Conservation (phyloP, 2,113 vertebrate genomes). For the Microcebus lehilahytsara region DNA sequence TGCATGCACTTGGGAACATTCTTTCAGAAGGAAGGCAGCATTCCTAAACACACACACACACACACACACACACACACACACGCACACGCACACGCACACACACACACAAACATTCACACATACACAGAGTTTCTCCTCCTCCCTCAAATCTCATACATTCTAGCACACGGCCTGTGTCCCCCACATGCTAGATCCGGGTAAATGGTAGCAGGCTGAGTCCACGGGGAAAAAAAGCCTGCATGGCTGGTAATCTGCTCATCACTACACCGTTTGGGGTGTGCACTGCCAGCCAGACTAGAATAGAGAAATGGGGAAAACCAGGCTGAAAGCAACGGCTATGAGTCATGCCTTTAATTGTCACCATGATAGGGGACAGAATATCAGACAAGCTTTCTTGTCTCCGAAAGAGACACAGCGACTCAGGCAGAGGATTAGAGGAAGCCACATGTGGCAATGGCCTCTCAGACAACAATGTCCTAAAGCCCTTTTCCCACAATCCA, state of each 20-base stretch:
- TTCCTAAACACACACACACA: background rate
- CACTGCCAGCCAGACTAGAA: background rate
- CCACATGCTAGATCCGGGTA: background rate
- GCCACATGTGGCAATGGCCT: background rate
- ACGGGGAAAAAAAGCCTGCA: background rate
- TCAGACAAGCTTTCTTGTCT: background rate
- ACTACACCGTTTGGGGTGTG: background rate
- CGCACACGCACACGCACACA: background rate
- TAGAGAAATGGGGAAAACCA: background rate
- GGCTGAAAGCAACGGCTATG: background rate
- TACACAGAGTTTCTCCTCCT: background rate
- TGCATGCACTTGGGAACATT: background rate
- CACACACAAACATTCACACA: background rate
- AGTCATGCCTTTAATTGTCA: background rate
- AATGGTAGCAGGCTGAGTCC: background rate
- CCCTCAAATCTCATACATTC: background rate
- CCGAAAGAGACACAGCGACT: background rate
- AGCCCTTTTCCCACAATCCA: background rate
- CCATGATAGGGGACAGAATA: background rate
- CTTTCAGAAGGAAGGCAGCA: background rate
- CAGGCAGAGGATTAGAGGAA: background rate
- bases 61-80: background rate
- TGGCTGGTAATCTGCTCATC: background rate
- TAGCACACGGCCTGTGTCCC: background rate
- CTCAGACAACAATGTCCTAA: background rate